Evolutionary conservation across 2,888 invertebrate genomes (phyloP).

Genomic region (Caenorhabditis sp.): DNA sequence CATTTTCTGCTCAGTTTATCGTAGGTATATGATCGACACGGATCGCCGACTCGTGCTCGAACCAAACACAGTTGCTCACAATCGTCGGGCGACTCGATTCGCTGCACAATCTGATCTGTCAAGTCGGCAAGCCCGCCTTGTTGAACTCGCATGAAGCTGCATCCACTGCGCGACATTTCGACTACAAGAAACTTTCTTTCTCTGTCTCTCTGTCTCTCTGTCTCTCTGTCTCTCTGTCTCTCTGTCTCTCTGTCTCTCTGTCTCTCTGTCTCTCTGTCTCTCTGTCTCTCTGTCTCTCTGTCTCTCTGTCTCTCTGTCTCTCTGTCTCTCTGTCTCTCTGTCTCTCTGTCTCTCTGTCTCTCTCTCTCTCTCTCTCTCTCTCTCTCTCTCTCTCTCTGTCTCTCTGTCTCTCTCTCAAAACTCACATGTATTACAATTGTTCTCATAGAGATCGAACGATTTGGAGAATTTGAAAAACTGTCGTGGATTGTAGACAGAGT

Average conservation of each 20-base stretch:
- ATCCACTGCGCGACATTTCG: slow-evolving; percentile 15
- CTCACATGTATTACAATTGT: slow-evolving; percentile 56
- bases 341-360: too few species aligned
- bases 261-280: too few species aligned
- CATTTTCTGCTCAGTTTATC: slow-evolving; percentile 46
- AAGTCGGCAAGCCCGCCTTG: slow-evolving; percentile 32
- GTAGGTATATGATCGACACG: slow-evolving; percentile 59
- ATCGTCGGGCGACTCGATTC: slow-evolving; percentile 21
- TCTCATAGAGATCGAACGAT: slow-evolving; percentile 58
- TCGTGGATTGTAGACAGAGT: slow-evolving; percentile 57
- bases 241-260: too few species aligned
- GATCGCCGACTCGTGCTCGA: slow-evolving; percentile 27
- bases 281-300: too few species aligned
- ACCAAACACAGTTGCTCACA: slow-evolving; percentile 43
- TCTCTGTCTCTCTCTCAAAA: too few species aligned
- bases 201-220: too few species aligned
- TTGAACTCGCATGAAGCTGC: slow-evolving; percentile 44
- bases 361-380: too few species aligned
- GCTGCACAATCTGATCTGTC: slow-evolving; percentile 32
- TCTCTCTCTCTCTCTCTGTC: too few species aligned
- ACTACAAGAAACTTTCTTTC: too few species aligned
- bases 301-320: too few species aligned
- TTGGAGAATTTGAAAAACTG: slow-evolving; percentile 42
- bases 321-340: too few species aligned
- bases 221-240: too few species aligned